phyloP scores from a whole-genome alignment of 1,140 invertebrate species.

The Chironomus striatipennis region DNA sequence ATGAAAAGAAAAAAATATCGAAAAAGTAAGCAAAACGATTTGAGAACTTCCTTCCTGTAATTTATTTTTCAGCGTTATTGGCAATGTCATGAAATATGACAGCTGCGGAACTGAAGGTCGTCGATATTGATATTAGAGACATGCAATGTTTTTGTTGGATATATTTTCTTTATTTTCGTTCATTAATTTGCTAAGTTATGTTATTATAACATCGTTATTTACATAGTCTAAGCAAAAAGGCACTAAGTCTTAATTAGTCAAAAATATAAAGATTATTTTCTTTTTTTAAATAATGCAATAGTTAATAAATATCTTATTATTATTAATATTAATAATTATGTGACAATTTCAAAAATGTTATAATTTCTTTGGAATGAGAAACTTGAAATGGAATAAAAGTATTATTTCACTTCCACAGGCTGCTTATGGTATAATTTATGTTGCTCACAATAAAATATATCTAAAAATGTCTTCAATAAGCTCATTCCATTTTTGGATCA shows the following conservation, averaged over 20 bases:
- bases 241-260: slow-evolving; percentile 2
- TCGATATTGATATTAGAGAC: too few relatives aligned
- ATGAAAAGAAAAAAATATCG: neutral
- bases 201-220: too few relatives aligned
- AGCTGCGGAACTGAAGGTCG: too few relatives aligned
- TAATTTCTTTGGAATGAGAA: neutral
- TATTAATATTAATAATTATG: neutral
- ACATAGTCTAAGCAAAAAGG: neutral
- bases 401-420: too few relatives aligned
- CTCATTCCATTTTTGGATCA: too few relatives aligned
- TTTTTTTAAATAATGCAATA: neutral
- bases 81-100: too few relatives aligned
- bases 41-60: too few relatives aligned
- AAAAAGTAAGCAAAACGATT: neutral
- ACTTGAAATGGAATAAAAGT: neutral
- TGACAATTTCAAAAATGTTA: slow-evolving; percentile 3
- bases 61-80: too few relatives aligned
- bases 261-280: neutral
- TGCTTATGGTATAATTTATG: too few relatives aligned
- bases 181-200: neutral
- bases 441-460: too few relatives aligned
- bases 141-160: neutral
- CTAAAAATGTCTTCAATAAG: too few relatives aligned
- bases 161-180: neutral
- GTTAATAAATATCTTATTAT: neutral